A percentile compares a stretch with the other conserved stretches of the same genome.
Evolutionary conservation across 2,113 vertebrate species (phyloP).

Genomic region (Osmerus eperlanus): DNA sequence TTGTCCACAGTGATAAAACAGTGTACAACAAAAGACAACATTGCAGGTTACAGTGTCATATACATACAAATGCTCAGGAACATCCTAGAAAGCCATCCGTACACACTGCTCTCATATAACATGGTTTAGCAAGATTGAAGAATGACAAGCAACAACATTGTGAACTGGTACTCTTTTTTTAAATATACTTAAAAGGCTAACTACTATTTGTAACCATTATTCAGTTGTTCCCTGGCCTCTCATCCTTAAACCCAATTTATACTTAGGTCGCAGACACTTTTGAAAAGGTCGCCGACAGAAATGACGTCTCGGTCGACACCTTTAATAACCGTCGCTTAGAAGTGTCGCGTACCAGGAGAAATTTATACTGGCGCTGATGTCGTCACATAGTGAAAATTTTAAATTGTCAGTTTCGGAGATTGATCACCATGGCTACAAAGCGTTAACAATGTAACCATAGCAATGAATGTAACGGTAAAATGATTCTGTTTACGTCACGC

Average conservation of each 20-base stretch:
- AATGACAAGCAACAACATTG: slow-evolving; percentile 65
- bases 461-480: too few species aligned
- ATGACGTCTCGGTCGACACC: too few species aligned
- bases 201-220: slow-evolving; percentile 12
- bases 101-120: slow-evolving; percentile 42
- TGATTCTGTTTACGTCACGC: too few species aligned
- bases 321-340: too few species aligned
- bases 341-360: too few species aligned
- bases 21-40: slow-evolving; percentile 68
- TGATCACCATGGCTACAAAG: too few species aligned
- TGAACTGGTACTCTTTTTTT: slow-evolving; percentile 58
- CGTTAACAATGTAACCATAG: too few species aligned
- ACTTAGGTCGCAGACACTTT: too few species aligned
- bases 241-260: not conserved
- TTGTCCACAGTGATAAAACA: slow-evolving; percentile 71
- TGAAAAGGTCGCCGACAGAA: too few species aligned
- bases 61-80: slow-evolving; percentile 63
- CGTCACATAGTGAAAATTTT: too few species aligned
- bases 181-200: slow-evolving; percentile 55
- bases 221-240: slow-evolving; percentile 29
- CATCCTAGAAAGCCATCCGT: slow-evolving; percentile 47
- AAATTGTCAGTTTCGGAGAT: too few species aligned
- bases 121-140: slow-evolving; percentile 65
- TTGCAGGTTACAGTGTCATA: slow-evolving; percentile 61
- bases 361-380: too few species aligned